Conservation (phyloP, 2,888 invertebrate genomes). For the Gnatocerus cornutus region DNA sequence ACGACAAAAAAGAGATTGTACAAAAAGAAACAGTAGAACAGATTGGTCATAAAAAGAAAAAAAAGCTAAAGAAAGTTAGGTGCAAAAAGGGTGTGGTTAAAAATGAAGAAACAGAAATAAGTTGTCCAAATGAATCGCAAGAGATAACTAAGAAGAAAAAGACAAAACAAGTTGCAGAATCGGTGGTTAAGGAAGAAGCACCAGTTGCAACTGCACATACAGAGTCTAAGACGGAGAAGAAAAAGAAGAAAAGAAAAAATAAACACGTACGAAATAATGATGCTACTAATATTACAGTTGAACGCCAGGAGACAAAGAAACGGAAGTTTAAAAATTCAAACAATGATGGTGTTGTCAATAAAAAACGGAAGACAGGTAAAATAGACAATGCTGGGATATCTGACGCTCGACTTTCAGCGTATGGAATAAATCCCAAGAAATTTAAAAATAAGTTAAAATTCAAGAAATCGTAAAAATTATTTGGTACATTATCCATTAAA, state of each 20-base stretch:
- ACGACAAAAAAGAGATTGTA: not conserved
- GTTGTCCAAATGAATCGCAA: not conserved
- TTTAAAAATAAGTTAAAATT: constrained; percentile 86
- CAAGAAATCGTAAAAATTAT: constrained; percentile 51
- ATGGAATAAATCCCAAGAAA: constrained; percentile 93
- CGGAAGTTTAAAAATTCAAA: constrained; percentile 30
- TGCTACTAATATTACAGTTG: constrained; percentile 38
- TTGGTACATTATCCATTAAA: too few relatives aligned
- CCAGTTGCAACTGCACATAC: not conserved
- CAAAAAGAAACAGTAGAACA: not conserved
- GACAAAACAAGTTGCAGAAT: constrained; percentile 54
- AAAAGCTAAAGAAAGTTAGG: constrained; percentile 45
- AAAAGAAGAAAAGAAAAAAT: constrained; percentile 11
- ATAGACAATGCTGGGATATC: constrained; percentile 71
- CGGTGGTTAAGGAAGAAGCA: not conserved
- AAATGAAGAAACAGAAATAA: constrained; percentile 22
- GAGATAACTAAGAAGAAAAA: constrained; percentile 52
- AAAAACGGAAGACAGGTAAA: constrained; percentile 62
- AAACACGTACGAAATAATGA: constrained; percentile 41
- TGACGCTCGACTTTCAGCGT: constrained; percentile 90
- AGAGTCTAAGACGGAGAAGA: constrained; percentile 19
- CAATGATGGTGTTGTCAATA: constrained; percentile 54
- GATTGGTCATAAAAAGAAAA: constrained; percentile 47
- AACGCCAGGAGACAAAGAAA: constrained; percentile 52
- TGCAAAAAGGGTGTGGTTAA: constrained; percentile 22